phyloP scores from a whole-genome alignment of 2,888 invertebrate species.

The Callimorpha dominula region DNA sequence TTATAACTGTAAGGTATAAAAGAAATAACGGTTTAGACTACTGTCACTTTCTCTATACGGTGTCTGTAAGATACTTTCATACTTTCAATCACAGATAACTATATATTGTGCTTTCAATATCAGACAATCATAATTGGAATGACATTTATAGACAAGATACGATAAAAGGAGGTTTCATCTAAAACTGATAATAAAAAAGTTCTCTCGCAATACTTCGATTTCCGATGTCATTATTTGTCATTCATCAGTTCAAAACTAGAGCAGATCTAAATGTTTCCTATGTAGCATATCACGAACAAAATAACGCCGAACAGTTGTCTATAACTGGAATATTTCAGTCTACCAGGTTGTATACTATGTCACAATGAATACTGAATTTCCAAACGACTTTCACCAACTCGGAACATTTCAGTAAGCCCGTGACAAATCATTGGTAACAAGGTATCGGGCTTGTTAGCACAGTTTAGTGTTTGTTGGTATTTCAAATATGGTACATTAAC shows the following conservation, averaged over 20 bases:
- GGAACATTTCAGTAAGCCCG: conserved; percentile 19
- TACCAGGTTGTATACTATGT: conserved; percentile 10
- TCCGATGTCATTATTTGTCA: background rate
- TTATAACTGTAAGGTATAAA: too few species aligned
- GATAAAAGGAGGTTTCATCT: background rate
- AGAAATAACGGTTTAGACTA: too few species aligned
- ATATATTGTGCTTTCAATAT: too few species aligned
- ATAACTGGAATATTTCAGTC: background rate
- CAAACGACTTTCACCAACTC: conserved; percentile 23
- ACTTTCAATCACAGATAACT: too few species aligned
- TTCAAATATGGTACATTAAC: background rate
- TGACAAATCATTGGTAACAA: conserved; percentile 26
- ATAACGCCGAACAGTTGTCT: conserved; percentile 1
- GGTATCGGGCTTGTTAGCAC: conserved; percentile 16
- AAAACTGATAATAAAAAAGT: background rate
- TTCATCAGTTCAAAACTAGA: background rate
- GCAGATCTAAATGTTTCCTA: background rate
- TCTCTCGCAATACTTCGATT: background rate
- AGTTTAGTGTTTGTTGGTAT: conserved; percentile 13
- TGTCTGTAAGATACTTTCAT: too few species aligned
- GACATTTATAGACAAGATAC: background rate
- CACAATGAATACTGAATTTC: conserved; percentile 18
- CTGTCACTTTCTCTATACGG: too few species aligned
- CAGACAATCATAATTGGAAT: background rate
- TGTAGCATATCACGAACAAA: background rate